These are phyloP conservation scores for Anguilla marmorata DNA, from an alignment of 2,797 vertebrate species.

Conservation along the genomic window DNA sequence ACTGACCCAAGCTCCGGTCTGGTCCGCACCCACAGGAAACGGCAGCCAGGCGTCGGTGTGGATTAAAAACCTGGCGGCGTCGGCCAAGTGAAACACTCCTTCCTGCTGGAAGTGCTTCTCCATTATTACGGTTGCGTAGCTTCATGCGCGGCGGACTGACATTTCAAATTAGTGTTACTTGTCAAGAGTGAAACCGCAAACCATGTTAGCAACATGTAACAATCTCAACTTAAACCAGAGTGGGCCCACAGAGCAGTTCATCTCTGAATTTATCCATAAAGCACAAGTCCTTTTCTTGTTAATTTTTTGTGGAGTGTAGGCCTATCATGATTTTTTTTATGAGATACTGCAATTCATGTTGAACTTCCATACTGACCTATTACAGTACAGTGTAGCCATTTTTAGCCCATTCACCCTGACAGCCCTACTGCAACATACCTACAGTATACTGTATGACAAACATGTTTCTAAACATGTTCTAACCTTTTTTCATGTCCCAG, in stretches of 20 bases:
- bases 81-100: background rate
- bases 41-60: background rate
- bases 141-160: background rate
- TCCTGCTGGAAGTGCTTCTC: background rate
- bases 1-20: background rate
- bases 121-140: background rate
- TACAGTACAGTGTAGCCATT: background rate
- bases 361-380: background rate
- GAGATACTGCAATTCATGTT: background rate
- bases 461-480: background rate
- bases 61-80: background rate
- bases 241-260: background rate
- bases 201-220: background rate
- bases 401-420: background rate
- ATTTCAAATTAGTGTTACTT: slow-evolving; percentile 3
- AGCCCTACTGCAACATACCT: background rate
- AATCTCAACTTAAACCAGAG: background rate
- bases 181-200: background rate
- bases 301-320: background rate
- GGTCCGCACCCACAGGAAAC: background rate
- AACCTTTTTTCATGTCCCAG: background rate
- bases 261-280: background rate
- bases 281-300: background rate
- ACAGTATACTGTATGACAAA: background rate
- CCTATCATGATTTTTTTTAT: background rate